phyloP scores from a whole-genome alignment of 92 coral and sea anemone genomes.

The Meandrina meandrites region DNA sequence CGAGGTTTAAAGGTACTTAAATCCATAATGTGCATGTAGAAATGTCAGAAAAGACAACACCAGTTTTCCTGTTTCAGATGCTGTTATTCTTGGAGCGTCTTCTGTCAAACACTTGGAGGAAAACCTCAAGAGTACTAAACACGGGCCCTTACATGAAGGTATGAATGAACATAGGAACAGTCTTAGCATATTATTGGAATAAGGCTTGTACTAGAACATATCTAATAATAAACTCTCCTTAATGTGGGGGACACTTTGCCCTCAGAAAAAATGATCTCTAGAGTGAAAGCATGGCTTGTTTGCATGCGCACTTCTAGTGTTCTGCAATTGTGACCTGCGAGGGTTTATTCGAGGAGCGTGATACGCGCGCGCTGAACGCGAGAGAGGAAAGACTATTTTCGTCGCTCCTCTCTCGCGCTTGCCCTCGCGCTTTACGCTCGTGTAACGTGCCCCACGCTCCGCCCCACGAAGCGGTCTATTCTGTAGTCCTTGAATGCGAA shows the following conservation, averaged over 20 bases:
- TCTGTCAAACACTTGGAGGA: conserved; percentile 67
- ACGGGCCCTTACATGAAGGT: conserved; percentile 92
- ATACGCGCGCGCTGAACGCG: too few relatives aligned
- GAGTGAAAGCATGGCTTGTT: background rate
- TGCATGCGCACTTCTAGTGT: background rate
- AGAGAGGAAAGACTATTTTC: too few relatives aligned
- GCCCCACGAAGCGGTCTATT: too few relatives aligned
- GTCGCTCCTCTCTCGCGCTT: too few relatives aligned
- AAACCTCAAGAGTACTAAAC: conserved; percentile 67
- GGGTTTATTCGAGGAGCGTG: too few relatives aligned
- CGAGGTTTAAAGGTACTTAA: background rate
- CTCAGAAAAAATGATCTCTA: too few relatives aligned
- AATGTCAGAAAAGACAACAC: background rate
- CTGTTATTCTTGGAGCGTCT: conserved; percentile 94
- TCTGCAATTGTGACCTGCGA: background rate
- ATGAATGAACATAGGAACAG: background rate
- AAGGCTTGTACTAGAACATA: too few relatives aligned
- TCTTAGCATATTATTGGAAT: background rate
- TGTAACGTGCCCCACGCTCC: too few relatives aligned
- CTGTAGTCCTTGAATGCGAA: too few relatives aligned
- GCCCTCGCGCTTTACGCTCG: too few relatives aligned
- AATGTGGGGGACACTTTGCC: too few relatives aligned
- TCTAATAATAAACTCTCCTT: too few relatives aligned
- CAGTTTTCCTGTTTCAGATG: conserved; percentile 54
- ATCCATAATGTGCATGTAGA: background rate